Evolutionary conservation across 2,888 invertebrate genomes (phyloP).

Genomic region (Carabus problematicus): DNA sequence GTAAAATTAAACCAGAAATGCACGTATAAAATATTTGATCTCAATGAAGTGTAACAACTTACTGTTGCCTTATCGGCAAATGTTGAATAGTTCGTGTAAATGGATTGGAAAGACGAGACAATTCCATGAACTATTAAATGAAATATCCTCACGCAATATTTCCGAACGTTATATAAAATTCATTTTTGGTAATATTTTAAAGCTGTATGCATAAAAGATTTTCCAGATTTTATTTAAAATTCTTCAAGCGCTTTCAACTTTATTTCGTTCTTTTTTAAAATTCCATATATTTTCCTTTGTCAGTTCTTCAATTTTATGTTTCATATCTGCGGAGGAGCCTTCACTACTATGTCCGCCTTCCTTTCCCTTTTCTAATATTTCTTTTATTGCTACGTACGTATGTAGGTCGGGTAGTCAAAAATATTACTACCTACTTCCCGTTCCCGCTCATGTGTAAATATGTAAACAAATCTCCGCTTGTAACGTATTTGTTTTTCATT

Average conservation of each 20-base stretch:
- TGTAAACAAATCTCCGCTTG: slow-evolving; percentile 40
- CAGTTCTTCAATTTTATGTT: slow-evolving; percentile 43
- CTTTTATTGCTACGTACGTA: slow-evolving; percentile 37
- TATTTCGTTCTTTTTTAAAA: slow-evolving; percentile 40
- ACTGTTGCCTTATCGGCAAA: too few relatives aligned
- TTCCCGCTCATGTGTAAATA: slow-evolving; percentile 35
- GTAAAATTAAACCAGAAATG: too few relatives aligned
- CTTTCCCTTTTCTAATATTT: slow-evolving; percentile 41
- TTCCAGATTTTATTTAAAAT: slow-evolving; percentile 39
- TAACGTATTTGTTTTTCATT: slow-evolving; percentile 41
- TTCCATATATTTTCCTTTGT: slow-evolving; percentile 43
- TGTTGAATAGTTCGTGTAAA: too few relatives aligned
- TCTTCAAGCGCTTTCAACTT: slow-evolving; percentile 38
- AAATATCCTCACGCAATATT: slow-evolving; percentile 10
- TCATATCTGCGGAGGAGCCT: slow-evolving; percentile 34
- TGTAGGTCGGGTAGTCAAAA: slow-evolving; percentile 34
- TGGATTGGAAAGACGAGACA: neutral
- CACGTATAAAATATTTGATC: too few relatives aligned
- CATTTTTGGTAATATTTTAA: slow-evolving; percentile 36
- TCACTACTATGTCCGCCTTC: slow-evolving; percentile 25
- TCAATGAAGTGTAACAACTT: too few relatives aligned
- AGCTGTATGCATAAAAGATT: slow-evolving; percentile 39
- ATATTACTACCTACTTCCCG: slow-evolving; percentile 35
- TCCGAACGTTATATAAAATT: slow-evolving; percentile 33
- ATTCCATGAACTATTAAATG: slow-evolving; percentile 24